A percentile compares a stretch with the other conserved stretches of the same genome.
phyloP scores from a whole-genome alignment of 2,888 invertebrate genomes.

The Parthenolecanium corni region DNA sequence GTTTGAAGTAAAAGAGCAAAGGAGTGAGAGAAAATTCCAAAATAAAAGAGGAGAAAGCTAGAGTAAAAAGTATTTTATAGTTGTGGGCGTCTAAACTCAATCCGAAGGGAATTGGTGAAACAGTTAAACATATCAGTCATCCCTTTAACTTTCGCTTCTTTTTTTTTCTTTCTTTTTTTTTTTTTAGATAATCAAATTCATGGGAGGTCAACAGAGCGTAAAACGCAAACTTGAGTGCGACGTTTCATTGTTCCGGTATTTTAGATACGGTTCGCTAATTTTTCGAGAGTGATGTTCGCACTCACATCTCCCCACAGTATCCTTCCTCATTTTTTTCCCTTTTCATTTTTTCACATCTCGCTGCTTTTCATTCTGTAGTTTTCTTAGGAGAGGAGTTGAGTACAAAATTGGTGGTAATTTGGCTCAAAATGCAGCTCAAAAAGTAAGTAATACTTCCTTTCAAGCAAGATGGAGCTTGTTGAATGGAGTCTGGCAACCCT shows the following conservation, averaged over 20 bases:
- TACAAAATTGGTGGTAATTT: no score
- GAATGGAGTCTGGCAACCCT: no score
- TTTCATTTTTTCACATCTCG: not conserved
- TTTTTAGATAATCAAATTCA: conserved; percentile 22
- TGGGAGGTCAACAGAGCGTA: conserved; percentile 29
- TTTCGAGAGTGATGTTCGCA: conserved; percentile 10
- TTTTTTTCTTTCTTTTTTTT: no score
- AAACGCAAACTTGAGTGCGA: conserved; percentile 29
- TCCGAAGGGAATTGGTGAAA: conserved; percentile 13
- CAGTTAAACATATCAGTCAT: conserved; percentile 25
- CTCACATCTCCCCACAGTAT: not conserved
- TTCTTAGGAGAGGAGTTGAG: no score
- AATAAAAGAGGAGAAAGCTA: not conserved
- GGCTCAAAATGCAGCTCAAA: no score
- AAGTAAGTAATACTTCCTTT: no score
- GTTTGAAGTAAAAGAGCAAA: not conserved
- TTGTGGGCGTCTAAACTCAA: conserved; percentile 8
- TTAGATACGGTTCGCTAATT: conserved; percentile 29
- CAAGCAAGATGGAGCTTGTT: no score
- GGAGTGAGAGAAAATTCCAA: not conserved
- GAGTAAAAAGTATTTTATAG: not conserved
- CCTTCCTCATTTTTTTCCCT: not conserved
- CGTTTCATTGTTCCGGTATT: conserved; percentile 29
- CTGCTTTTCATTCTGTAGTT: no score
- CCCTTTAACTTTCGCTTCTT: conserved; percentile 15